Percentiles rank a stretch among this genome's conserved stretches.
Conservation (phyloP, 2,113 vertebrate species). For the Nothobranchius furzeri region DNA sequence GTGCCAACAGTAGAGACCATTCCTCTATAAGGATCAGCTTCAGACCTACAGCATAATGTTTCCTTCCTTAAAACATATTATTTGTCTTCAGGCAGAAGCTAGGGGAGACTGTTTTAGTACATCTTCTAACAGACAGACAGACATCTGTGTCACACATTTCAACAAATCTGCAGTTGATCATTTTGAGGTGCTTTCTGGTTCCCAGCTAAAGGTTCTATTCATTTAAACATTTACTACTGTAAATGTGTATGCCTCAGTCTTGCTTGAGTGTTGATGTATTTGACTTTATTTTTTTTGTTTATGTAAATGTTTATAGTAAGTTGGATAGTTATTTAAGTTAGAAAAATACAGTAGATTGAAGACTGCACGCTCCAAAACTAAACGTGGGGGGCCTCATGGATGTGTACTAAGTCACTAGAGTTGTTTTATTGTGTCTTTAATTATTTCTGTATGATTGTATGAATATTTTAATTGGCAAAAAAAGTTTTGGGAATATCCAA, state of each 20-base stretch:
- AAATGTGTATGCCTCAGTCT: neutral
- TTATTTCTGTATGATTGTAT: no score
- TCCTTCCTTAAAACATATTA: slow-evolving; percentile 33
- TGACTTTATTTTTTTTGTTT: no score
- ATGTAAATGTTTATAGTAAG: no score
- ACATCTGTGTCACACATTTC: slow-evolving; percentile 83
- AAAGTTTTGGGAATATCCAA: no score
- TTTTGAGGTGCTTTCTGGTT: slow-evolving; percentile 30
- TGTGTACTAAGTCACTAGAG: no score
- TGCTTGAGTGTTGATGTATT: neutral
- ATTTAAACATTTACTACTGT: slow-evolving; percentile 23
- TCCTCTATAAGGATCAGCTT: slow-evolving; percentile 42
- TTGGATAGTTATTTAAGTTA: no score
- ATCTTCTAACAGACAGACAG: slow-evolving; percentile 38
- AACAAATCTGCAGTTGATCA: slow-evolving; percentile 46
- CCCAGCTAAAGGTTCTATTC: slow-evolving; percentile 41
- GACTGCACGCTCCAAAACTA: no score
- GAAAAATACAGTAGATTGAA: no score
- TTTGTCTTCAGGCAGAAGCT: slow-evolving; percentile 37
- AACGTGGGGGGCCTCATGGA: no score
- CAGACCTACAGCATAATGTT: slow-evolving; percentile 55
- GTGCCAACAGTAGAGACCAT: slow-evolving; percentile 52
- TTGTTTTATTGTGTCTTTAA: no score
- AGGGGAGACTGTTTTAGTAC: slow-evolving; percentile 38
- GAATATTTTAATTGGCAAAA: no score